Conservation (phyloP, 2,888 invertebrate species). For the Andrena camellia region DNA sequence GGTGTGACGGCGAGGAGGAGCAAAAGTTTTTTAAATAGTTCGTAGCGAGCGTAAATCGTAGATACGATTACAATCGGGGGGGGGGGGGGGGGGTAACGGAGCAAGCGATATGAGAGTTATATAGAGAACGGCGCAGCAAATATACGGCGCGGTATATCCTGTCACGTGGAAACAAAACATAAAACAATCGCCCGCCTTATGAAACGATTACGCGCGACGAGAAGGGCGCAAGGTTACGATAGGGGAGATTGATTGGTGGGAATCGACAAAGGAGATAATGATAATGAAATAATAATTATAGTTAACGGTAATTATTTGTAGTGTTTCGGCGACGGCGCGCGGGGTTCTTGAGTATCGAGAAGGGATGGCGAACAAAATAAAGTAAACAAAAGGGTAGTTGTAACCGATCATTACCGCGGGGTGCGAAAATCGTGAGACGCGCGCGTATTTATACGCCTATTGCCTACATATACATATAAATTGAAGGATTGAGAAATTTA, state of each 20-base stretch:
- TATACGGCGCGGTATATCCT: constrained; percentile 79
- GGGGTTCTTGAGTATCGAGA: constrained; percentile 54
- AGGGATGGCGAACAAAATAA: constrained; percentile 28
- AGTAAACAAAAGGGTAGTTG: constrained; percentile 73
- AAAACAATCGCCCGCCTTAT: constrained; percentile 83
- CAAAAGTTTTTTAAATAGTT: constrained; percentile 73
- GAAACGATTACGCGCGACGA: constrained; percentile 73
- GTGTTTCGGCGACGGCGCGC: constrained; percentile 77
- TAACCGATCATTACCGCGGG: constrained; percentile 71
- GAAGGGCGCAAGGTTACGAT: constrained; percentile 74
- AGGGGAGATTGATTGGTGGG: constrained; percentile 69
- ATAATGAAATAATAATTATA: constrained; percentile 51
- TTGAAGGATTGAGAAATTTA: constrained; percentile 12
- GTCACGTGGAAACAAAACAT: constrained; percentile 80
- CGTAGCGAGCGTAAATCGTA: constrained; percentile 68
- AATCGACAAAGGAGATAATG: constrained; percentile 55
- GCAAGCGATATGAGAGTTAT: constrained; percentile 50
- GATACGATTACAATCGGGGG: constrained; percentile 55
- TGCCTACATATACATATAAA: constrained; percentile 4
- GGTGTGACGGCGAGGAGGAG: constrained; percentile 39
- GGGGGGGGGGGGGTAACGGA: constrained; percentile 49
- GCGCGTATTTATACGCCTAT: constrained; percentile 30
- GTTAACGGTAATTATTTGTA: constrained; percentile 76
- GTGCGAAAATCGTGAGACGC: constrained; percentile 67
- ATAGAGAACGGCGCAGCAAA: constrained; percentile 22